These are phyloP conservation scores for Tauraco erythrolophus DNA, from an alignment of 2,113 vertebrate genomes.

Conservation along the genomic window DNA sequence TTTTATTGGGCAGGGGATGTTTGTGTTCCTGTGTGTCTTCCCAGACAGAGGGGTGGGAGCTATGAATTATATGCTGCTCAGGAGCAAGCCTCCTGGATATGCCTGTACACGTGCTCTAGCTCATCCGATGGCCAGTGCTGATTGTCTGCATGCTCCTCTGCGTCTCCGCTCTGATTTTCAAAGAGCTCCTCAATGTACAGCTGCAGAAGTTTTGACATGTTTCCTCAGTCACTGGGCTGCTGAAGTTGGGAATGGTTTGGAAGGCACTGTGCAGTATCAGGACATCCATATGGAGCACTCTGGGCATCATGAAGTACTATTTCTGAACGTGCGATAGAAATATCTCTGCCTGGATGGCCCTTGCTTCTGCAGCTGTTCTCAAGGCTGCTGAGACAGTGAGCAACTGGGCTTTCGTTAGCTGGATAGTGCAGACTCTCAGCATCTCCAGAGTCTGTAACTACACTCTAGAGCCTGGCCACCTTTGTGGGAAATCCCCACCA, in stretches of 20 bases:
- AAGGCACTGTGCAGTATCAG: fast-evolving
- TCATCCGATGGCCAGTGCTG: background rate
- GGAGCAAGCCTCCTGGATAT: background rate
- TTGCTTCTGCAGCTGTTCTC: background rate
- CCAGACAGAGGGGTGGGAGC: background rate
- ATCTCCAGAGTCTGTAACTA: background rate
- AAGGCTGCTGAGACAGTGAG: background rate
- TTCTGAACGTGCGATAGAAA: background rate
- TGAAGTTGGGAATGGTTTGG: background rate
- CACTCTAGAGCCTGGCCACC: background rate
- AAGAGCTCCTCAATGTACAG: background rate
- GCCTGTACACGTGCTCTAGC: fast-evolving
- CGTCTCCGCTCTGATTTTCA: background rate
- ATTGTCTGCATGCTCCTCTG: background rate
- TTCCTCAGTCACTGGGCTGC: background rate
- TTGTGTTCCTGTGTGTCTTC: background rate
- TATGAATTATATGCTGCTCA: fast-evolving
- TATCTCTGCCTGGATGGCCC: background rate
- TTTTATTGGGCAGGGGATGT: background rate
- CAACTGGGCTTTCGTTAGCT: fast-evolving
- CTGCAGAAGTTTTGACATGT: background rate
- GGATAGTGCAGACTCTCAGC: too few relatives aligned
- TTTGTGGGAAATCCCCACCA: background rate
- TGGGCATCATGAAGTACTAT: background rate
- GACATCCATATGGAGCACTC: background rate